Conservation (phyloP, 2,113 vertebrate species). For the Myrmecobius fasciatus region DNA sequence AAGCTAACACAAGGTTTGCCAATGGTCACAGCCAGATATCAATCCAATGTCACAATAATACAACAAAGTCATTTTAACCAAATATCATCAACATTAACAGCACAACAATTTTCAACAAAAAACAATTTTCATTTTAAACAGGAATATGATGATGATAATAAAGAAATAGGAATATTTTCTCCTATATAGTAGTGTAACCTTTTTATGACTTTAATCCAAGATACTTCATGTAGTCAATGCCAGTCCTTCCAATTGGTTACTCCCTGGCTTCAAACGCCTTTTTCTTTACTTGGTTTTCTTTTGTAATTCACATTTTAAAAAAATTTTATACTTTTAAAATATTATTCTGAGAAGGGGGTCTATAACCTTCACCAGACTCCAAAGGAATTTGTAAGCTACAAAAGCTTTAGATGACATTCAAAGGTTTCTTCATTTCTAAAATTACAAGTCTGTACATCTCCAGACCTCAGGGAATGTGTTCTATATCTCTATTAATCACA, state of each 20-base stretch:
- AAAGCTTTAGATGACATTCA: neutral
- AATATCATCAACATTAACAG: neutral
- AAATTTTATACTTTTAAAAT: neutral
- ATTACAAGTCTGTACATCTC: neutral
- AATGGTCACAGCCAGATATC: neutral
- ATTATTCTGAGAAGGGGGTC: neutral
- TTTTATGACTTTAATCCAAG: neutral
- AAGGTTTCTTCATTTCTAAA: neutral
- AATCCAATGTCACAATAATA: neutral
- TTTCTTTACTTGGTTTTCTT: neutral
- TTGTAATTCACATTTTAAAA: too few species aligned
- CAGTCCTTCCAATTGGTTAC: neutral
- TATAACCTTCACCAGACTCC: neutral
- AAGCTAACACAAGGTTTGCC: neutral
- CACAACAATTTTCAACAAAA: neutral
- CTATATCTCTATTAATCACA: neutral
- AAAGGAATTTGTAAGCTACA: neutral
- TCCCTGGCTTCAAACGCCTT: neutral
- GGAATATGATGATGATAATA: neutral
- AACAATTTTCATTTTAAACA: neutral
- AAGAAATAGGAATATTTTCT: neutral
- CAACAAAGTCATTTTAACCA: constrained; percentile 10
- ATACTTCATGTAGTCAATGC: neutral
- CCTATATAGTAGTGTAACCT: neutral
- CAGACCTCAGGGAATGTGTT: neutral